These are phyloP conservation scores for Eidolon helvum DNA, from an alignment of 2,113 vertebrate genomes.

Conservation along the genomic window DNA sequence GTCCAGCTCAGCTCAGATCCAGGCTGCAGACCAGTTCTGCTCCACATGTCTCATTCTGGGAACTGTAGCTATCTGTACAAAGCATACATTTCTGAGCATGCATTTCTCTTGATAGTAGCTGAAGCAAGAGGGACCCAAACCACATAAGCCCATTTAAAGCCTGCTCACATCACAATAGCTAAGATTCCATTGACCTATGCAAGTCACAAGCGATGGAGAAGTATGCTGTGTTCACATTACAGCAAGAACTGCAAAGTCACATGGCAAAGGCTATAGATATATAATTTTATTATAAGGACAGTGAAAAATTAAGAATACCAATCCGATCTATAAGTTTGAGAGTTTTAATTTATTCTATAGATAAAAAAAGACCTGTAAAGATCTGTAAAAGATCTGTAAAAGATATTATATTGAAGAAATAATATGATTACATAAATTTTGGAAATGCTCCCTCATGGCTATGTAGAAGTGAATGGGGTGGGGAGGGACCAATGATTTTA, in stretches of 20 bases:
- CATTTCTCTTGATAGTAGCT: conserved; percentile 23
- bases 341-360: background rate
- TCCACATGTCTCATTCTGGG: background rate
- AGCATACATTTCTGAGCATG: background rate
- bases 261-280: background rate
- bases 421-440: background rate
- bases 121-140: background rate
- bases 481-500: background rate
- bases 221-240: background rate
- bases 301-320: background rate
- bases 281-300: background rate
- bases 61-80: background rate
- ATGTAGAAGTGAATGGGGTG: background rate
- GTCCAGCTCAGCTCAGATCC: background rate
- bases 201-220: background rate
- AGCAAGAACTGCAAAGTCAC: conserved; percentile 28
- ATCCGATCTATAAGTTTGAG: background rate
- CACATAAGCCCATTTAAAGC: background rate
- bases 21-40: background rate
- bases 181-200: background rate
- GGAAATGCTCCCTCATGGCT: background rate
- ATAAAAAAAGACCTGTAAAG: background rate
- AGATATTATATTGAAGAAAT: background rate
- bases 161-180: background rate
- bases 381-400: background rate